A percentile compares a stretch with the other conserved stretches of the same genome.
phyloP scores from a whole-genome alignment of 2,113 vertebrate genomes.

The Furnarius figulus region DNA sequence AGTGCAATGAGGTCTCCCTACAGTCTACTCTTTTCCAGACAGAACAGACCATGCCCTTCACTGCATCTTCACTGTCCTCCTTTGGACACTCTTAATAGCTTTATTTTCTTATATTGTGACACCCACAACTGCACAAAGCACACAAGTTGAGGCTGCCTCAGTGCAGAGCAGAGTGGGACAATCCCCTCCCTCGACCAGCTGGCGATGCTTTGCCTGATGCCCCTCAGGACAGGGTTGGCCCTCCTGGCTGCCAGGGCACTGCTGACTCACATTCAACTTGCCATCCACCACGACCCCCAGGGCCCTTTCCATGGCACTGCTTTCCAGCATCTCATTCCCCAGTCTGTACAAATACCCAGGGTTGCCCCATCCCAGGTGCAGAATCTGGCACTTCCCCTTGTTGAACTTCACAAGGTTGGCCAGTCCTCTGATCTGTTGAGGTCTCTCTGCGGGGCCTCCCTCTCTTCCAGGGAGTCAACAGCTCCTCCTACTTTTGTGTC shows the following conservation, averaged over 20 bases:
- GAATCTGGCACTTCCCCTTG: background rate
- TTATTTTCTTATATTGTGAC: background rate
- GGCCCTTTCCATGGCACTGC: background rate
- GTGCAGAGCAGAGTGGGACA: background rate
- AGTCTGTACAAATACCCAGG: background rate
- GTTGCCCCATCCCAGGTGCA: background rate
- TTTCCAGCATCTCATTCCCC: background rate
- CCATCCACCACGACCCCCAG: background rate
- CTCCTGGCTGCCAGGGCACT: background rate
- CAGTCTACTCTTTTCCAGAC: background rate
- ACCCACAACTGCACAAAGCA: background rate
- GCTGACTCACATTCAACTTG: background rate
- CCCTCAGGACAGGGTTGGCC: background rate
- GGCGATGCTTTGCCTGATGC: background rate
- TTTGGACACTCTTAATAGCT: background rate
- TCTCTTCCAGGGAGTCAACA: background rate
- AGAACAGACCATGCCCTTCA: too few species aligned
- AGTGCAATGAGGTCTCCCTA: background rate
- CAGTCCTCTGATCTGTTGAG: background rate
- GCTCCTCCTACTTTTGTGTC: background rate
- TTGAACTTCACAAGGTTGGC: background rate
- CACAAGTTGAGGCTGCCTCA: background rate
- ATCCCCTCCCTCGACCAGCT: background rate
- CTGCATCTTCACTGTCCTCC: background rate
- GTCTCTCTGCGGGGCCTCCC: background rate